Evolutionary conservation across 1,140 invertebrate species (phyloP), one percentile per base, ranked within the genome.

Genomic region (Cotesia chilonis): DNA sequence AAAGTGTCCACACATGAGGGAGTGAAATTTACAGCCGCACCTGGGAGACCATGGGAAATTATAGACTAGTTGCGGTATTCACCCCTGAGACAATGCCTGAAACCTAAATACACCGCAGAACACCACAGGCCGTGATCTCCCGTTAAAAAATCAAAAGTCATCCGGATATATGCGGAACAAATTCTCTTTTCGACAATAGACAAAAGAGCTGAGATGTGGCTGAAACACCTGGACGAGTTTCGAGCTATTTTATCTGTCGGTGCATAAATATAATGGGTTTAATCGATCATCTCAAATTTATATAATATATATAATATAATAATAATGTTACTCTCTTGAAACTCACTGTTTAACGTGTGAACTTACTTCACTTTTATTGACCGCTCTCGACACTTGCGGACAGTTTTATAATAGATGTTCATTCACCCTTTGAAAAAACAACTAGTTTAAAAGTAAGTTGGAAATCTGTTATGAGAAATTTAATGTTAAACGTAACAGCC

Each of bases 181-280:
- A 54, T 71, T 17, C 17, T 71, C 41, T 71, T 66, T 37, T 64
- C 36, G 47, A 65, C 70, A 65, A 71, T 71, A 64, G 54, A 54
- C 28, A 66, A 71, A 64, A 10, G 61, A 14, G 38, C 41, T 10
- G 6, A 65, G 37, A 51, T 36, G 51, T 37, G 63, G 63, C 7
- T 38, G 36, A 71, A 66, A 10, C 69, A 71, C 69, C 69, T 64
- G 69, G 69, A 63, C 20, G 38, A 35, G 9, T 71, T 71, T 52
- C 7, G n/a, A 20, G n/a, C 17, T 14, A 47, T 37, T 28, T 35
- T 61, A 14, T 37, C 36, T 37, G 54, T 59, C 64, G 38, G 47
- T 66, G 47, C 17, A 55, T 55, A 59, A 68, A 37, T 55, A 66
- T 55, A 67, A 55, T 66, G 36, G 54, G 52, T 52, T 66, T 72